Evolutionary conservation across 92 coral and sea anemone species (phyloP).

Genomic region (Epizoanthus ramosus): DNA sequence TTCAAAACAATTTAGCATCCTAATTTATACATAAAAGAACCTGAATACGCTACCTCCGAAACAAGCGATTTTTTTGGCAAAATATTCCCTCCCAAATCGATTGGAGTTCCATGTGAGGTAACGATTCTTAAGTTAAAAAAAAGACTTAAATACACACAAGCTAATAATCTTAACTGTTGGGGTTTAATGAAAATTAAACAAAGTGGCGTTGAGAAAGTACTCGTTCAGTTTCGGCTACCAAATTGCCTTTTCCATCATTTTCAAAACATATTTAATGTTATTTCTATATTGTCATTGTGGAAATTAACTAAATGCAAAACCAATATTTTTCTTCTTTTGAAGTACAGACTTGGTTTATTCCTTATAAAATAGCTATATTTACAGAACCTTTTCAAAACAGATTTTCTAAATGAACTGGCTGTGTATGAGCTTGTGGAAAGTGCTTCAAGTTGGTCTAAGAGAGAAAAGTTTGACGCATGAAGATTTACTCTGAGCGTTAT

Average conservation of each 20-base stretch:
- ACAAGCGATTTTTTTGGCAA: neutral
- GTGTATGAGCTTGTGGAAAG: neutral
- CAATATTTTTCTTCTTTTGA: slow-evolving; percentile 21
- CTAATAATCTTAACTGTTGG: slow-evolving; percentile 1
- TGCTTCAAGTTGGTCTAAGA: slow-evolving; percentile 7
- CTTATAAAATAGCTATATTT: neutral
- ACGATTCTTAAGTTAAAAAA: neutral
- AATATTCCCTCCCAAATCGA: slow-evolving; percentile 39
- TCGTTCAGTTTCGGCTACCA: slow-evolving; percentile 6
- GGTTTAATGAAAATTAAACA: slow-evolving; percentile 3
- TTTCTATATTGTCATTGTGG: slow-evolving; percentile 19
- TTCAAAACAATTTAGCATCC: slow-evolving; percentile 27
- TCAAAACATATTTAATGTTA: slow-evolving; percentile 10
- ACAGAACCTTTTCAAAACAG: slow-evolving; percentile 1
- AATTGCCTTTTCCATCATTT: slow-evolving; percentile 24
- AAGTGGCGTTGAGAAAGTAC: slow-evolving; percentile 16
- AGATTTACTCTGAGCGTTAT: neutral
- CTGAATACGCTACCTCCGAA: neutral
- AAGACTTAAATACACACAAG: neutral
- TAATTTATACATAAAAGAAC: slow-evolving; percentile 35
- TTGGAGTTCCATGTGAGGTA: slow-evolving; percentile 2
- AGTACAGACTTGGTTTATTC: neutral
- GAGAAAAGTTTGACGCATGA: neutral
- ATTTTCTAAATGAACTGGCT: neutral
- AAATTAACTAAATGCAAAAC: slow-evolving; percentile 23